Evolutionary conservation across 2,797 vertebrate genomes (phyloP).

Genomic region (Emydoidea blandingii): DNA sequence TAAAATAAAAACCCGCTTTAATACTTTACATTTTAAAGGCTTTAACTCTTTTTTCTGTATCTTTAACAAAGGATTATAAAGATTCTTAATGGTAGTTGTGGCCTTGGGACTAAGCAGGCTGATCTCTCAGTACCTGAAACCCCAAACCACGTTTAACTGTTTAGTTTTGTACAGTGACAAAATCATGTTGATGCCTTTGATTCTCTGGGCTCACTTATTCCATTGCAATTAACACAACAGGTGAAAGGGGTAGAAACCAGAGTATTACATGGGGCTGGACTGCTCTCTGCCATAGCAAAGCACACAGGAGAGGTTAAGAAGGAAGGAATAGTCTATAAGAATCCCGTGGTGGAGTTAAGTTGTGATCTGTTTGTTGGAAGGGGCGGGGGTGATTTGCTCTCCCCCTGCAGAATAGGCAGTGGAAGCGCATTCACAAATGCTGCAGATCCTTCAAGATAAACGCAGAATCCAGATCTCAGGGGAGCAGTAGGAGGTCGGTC

Average conservation of each 20-base stretch:
- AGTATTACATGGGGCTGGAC: background rate
- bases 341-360: background rate
- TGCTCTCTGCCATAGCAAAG: background rate
- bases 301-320: background rate
- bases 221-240: background rate
- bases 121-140: background rate
- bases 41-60: conserved; percentile 40
- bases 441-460: background rate
- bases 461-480: background rate
- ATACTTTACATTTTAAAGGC: background rate
- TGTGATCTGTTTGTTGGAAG: background rate
- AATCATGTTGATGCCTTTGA: conserved; percentile 50
- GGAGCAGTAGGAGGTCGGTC: background rate
- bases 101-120: conserved; percentile 57
- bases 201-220: background rate
- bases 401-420: background rate
- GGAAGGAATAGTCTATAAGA: background rate
- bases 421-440: no score
- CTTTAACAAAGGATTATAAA: conserved; percentile 23
- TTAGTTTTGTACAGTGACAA: conserved; percentile 41
- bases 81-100: conserved; percentile 59
- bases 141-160: conserved; percentile 56
- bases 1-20: background rate
- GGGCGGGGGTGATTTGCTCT: background rate
- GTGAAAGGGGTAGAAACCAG: background rate